Base-by-base conservation (phyloP, 2,888 invertebrate genomes). In the Electrophaes corylata region DNA sequence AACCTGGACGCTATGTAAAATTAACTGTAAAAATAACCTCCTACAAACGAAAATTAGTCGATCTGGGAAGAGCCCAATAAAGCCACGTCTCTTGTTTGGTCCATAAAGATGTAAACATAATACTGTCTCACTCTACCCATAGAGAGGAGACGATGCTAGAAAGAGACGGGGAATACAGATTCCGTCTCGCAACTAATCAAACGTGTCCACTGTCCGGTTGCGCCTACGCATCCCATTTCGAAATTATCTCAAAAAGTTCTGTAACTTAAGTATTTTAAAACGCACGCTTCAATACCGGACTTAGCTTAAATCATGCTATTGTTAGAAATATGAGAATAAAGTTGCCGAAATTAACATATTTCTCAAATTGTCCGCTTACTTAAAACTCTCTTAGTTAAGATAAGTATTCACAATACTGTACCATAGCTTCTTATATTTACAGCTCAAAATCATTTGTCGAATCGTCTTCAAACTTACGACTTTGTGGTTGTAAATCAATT, bases 141-240 rank as follows among this genome's bases (percentile, higher is more conserved):
- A 26, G 33, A 12, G 16, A 37, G 26, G 26, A 60, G 19, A 47
- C 40, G 16, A 44, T 20, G 78, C 35, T 53, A 44, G 81, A 89
- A 56, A 71, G 86, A 83, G 91, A 88, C 75, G 54, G 77, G 71
- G 68, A 63, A 69, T 75, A 54, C 73, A 79, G 83, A 83, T 83
- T 84, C 83, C 82, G 83, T 81, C 77, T 77, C 83, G 79, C 74
- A 80, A 72, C 89, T 88, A 90, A 91, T 91, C 78, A 89, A 75
- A 82, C 91, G 89, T 90, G 81, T 88, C 91, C 83, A 84, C 81
- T 88, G 84, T 88, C 90, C 85, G 75, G 75, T 64, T 74, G 79
- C 84, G 86, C 81, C 67, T 73, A 79, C 84, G 86, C 88, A 88
- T 88, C 86, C 67, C 62, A 67, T 60, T 65, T 74, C 72, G 63